phyloP scores from a whole-genome alignment of 2,888 invertebrate species.

The Crossocerus cetratus region DNA sequence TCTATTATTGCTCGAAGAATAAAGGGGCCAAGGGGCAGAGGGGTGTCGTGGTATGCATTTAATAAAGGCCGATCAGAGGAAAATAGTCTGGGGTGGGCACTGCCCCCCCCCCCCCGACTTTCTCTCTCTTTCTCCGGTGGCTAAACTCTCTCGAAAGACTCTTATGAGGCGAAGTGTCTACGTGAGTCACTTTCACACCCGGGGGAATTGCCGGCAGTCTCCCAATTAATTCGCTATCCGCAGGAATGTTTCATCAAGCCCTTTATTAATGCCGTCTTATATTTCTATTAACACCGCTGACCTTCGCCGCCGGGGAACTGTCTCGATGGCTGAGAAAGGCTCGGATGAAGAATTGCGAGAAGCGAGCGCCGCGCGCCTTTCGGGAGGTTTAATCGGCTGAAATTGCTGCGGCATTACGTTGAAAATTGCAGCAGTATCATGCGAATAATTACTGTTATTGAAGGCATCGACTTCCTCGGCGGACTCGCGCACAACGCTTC shows the following conservation, averaged over 20 bases:
- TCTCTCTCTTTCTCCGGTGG: not conserved
- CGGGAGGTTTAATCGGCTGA: conserved; percentile 46
- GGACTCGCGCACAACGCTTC: not conserved
- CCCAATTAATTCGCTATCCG: conserved; percentile 68
- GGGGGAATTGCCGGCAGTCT: conserved; percentile 60
- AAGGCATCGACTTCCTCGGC: conserved; percentile 36
- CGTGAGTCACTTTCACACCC: conserved; percentile 65
- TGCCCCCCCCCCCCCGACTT: too few species aligned
- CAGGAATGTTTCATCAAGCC: conserved; percentile 68
- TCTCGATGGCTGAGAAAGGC: conserved; percentile 52
- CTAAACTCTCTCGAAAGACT: conserved; percentile 48
- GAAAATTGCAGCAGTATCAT: conserved; percentile 40
- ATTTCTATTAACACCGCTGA: conserved; percentile 69
- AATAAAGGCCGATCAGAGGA: conserved; percentile 58
- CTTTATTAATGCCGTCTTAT: conserved; percentile 71
- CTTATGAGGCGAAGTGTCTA: conserved; percentile 37
- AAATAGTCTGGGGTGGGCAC: conserved; percentile 44
- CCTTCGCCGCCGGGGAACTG: conserved; percentile 58
- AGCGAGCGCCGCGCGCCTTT: not conserved
- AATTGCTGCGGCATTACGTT: conserved; percentile 44
- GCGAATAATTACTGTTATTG: conserved; percentile 50
- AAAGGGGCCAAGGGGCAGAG: conserved; percentile 23
- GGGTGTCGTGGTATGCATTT: conserved; percentile 49
- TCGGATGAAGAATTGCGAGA: conserved; percentile 4
- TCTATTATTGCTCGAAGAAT: conserved; percentile 45